A percentile compares a stretch with the other conserved stretches of the same genome.
Conservation (phyloP, 2,888 invertebrate genomes). For the Lydus trimaculatus region DNA sequence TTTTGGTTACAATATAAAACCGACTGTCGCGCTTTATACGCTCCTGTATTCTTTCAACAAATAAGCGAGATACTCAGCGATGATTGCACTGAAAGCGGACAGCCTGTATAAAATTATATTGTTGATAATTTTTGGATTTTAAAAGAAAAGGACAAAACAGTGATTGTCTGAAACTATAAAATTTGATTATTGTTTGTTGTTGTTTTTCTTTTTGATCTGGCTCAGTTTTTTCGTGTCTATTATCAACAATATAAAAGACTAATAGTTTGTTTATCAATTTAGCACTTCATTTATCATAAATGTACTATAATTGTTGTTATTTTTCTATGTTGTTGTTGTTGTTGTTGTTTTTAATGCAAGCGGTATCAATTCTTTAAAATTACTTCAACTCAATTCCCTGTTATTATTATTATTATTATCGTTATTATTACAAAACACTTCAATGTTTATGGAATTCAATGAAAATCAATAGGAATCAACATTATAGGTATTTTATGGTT, state of each 20-base stretch:
- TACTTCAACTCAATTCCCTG: background rate
- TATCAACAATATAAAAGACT: conserved; percentile 30
- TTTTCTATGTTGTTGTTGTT: conserved; percentile 18
- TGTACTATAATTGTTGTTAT: conserved; percentile 25
- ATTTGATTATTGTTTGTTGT: conserved; percentile 11
- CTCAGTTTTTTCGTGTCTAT: conserved; percentile 5
- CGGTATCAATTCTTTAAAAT: conserved; percentile 17
- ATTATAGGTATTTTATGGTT: no score
- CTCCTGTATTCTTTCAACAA: background rate
- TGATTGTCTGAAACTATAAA: conserved; percentile 38
- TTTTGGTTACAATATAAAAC: no score
- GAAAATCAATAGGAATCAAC: background rate
- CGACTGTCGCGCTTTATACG: no score
- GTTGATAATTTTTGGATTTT: conserved; percentile 23
- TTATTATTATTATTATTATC: background rate
- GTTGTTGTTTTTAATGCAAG: conserved; percentile 26
- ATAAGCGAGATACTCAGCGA: background rate
- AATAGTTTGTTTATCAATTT: conserved; percentile 18
- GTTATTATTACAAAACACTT: background rate
- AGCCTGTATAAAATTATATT: conserved; percentile 21
- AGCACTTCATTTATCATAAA: conserved; percentile 35
- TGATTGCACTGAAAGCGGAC: background rate
- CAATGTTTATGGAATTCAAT: background rate
- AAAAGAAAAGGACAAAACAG: conserved; percentile 7
- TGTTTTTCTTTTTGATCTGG: background rate